Evolutionary conservation across 1,140 invertebrate genomes (phyloP).

Genomic region (Caenorhabditis remanei): DNA sequence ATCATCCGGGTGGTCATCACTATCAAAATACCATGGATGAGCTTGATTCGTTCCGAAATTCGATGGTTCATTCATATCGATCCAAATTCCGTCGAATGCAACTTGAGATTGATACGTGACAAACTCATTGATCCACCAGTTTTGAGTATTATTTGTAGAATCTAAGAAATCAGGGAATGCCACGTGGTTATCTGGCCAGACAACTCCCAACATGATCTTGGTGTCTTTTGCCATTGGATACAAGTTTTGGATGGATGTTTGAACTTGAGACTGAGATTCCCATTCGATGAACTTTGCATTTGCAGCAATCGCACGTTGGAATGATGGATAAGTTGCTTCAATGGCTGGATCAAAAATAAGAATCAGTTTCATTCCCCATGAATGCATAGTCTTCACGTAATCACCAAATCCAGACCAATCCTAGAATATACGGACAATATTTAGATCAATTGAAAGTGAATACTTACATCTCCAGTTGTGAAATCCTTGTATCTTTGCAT

Average conservation of each 20-base stretch:
- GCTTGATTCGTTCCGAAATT: slow-evolving; percentile 70
- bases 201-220: slow-evolving; percentile 72
- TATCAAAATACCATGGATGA: slow-evolving; percentile 68
- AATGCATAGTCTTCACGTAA: slow-evolving; percentile 67
- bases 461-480: slow-evolving; percentile 82
- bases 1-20: slow-evolving; percentile 59
- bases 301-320: slow-evolving; percentile 62
- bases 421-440: slow-evolving; percentile 24
- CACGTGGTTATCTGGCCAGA: slow-evolving; percentile 77
- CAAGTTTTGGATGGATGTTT: slow-evolving; percentile 59
- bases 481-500: slow-evolving; percentile 90
- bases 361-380: slow-evolving; percentile 60
- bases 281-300: slow-evolving; percentile 68
- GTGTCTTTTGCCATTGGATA: slow-evolving; percentile 68
- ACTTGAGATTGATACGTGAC: slow-evolving; percentile 60
- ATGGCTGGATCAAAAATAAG: slow-evolving; percentile 68
- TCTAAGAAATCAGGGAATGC: slow-evolving; percentile 78
- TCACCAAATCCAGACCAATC: slow-evolving; percentile 64
- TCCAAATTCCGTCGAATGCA: slow-evolving; percentile 71
- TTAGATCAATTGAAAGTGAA: not conserved
- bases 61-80: slow-evolving; percentile 75
- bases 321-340: slow-evolving; percentile 66
- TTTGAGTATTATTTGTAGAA: slow-evolving; percentile 62
- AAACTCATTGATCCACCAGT: slow-evolving; percentile 69
- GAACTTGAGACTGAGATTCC: slow-evolving; percentile 63